phyloP scores from a whole-genome alignment of 2,888 invertebrate species.

The Tetragonula carbonaria region DNA sequence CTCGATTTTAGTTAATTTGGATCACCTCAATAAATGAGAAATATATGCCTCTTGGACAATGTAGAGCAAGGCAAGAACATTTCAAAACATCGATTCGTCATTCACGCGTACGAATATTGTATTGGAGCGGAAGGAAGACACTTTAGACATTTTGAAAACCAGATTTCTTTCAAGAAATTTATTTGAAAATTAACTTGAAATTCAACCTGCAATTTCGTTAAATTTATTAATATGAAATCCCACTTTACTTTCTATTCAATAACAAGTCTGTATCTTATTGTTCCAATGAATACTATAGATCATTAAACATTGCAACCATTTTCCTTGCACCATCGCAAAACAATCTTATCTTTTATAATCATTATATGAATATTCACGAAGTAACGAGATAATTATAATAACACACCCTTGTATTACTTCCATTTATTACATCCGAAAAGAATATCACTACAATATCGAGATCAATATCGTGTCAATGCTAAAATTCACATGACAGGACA shows the following conservation, averaged over 20 bases:
- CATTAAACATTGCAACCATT: too few relatives aligned
- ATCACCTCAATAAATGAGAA: background rate
- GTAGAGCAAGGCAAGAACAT: slow-evolving; percentile 3
- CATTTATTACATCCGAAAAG: too few relatives aligned
- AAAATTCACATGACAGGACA: background rate
- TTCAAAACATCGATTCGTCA: background rate
- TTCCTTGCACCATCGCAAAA: too few relatives aligned
- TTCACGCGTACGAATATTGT: background rate
- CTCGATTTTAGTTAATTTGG: background rate
- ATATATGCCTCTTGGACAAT: background rate
- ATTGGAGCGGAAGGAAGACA: background rate
- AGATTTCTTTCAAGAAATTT: too few relatives aligned
- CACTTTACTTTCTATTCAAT: too few relatives aligned
- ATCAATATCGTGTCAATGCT: background rate
- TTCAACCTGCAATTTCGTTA: too few relatives aligned
- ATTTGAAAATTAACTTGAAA: too few relatives aligned
- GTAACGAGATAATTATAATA: background rate
- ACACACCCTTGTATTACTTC: background rate
- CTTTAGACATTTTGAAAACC: background rate
- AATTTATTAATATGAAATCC: too few relatives aligned
- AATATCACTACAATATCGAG: background rate
- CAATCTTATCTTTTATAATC: too few relatives aligned
- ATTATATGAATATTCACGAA: background rate
- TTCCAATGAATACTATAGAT: too few relatives aligned
- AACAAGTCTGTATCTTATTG: too few relatives aligned